Conservation (phyloP, 1,140 invertebrate species). For the Drosophila lowei region DNA sequence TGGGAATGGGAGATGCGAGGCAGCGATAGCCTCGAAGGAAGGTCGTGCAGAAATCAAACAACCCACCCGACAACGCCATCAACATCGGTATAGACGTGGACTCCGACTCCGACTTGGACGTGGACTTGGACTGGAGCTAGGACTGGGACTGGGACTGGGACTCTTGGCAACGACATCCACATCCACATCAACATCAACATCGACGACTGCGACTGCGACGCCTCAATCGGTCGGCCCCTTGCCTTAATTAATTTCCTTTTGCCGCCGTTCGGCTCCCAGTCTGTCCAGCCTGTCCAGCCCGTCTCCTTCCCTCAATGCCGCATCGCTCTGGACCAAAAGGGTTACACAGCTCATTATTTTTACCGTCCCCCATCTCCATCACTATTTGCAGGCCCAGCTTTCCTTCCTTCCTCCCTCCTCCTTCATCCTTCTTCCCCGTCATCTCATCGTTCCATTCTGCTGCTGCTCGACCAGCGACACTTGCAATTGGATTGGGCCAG, state of each 20-base stretch:
- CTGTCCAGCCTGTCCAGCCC: slow-evolving; percentile 1
- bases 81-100: slow-evolving; percentile 4
- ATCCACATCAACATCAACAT: not conserved
- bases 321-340: slow-evolving; percentile 51
- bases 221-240: slow-evolving; percentile 50
- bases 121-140: not conserved
- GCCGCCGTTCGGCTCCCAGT: slow-evolving; percentile 29
- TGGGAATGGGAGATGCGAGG: not conserved
- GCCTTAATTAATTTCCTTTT: slow-evolving; percentile 75
- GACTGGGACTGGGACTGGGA: not conserved
- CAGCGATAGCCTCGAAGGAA: slow-evolving; percentile 48
- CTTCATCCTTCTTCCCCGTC: slow-evolving; percentile 14
- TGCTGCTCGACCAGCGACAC: slow-evolving; percentile 47
- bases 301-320: slow-evolving; percentile 3
- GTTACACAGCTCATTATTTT: slow-evolving; percentile 78
- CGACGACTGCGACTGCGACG: slow-evolving; percentile 24
- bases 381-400: slow-evolving; percentile 7
- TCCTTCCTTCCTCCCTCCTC: not conserved
- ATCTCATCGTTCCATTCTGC: slow-evolving; percentile 24
- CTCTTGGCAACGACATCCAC: not conserved
- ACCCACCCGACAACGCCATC: slow-evolving; percentile 63
- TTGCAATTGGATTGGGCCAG: slow-evolving; percentile 51
- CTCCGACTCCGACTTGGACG: not conserved
- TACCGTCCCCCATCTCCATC: slow-evolving; percentile 39
- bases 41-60: slow-evolving; percentile 75